Evolutionary conservation across 2,888 invertebrate species (phyloP).

Genomic region (Cataglyphis albicans): DNA sequence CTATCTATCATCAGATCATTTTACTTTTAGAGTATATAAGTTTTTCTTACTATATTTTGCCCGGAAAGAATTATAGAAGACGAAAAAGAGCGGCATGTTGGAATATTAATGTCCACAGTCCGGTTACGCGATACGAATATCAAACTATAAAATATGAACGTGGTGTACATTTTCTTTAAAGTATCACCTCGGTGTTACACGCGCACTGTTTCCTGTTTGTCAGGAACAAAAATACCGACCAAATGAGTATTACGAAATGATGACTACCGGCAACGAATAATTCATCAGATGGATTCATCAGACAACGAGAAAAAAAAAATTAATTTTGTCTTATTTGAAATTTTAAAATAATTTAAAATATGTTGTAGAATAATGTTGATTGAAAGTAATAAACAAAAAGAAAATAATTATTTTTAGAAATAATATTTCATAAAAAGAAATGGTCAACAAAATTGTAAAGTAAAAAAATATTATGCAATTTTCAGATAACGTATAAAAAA

Average conservation of each 20-base stretch:
- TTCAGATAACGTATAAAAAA: neutral
- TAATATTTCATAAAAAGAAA: neutral
- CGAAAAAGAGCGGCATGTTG: slow-evolving; percentile 58
- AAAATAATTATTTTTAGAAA: neutral
- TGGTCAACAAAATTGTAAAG: neutral
- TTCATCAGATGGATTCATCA: neutral
- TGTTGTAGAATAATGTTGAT: no score
- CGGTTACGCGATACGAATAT: slow-evolving; percentile 32
- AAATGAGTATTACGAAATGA: slow-evolving; percentile 51
- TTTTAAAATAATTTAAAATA: slow-evolving; percentile 1
- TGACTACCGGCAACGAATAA: slow-evolving; percentile 3
- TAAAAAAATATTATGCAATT: neutral
- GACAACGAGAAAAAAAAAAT: slow-evolving; percentile 18
- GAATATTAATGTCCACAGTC: slow-evolving; percentile 63
- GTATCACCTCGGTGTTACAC: slow-evolving; percentile 36
- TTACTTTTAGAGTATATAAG: slow-evolving; percentile 50
- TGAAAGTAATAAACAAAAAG: neutral
- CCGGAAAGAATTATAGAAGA: slow-evolving; percentile 25
- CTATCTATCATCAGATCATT: neutral
- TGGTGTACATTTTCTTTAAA: slow-evolving; percentile 20
- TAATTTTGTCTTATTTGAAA: slow-evolving; percentile 11
- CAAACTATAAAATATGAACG: slow-evolving; percentile 21
- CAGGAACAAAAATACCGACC: slow-evolving; percentile 42
- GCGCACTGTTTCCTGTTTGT: slow-evolving; percentile 38
- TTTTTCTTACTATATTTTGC: slow-evolving; percentile 54